phyloP scores from a whole-genome alignment of 2,888 invertebrate species.

The Nycteola revayana region DNA sequence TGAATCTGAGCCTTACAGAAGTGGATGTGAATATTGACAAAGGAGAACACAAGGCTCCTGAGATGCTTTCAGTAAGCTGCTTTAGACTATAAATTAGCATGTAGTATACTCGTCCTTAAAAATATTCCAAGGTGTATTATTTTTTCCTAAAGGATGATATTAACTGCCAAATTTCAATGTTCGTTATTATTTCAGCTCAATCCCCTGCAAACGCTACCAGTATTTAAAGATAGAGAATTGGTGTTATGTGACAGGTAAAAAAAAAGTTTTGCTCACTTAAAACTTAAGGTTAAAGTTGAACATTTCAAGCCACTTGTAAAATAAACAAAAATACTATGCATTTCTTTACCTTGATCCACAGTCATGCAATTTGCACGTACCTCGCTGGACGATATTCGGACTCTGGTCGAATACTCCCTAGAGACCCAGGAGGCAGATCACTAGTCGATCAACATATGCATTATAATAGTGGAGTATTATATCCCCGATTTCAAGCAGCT shows the following conservation, averaged over 20 bases:
- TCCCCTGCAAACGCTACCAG: constrained; percentile 84
- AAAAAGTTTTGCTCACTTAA: no score
- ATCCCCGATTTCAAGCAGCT: constrained; percentile 53
- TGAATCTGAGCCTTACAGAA: constrained; percentile 59
- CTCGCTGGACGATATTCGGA: constrained; percentile 49
- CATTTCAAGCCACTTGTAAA: no score
- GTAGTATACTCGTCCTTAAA: no score
- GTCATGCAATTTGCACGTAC: constrained; percentile 58
- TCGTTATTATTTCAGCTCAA: no score
- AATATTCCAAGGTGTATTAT: no score
- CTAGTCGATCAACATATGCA: constrained; percentile 50
- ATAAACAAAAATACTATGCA: no score
- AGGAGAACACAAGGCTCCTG: constrained; percentile 49
- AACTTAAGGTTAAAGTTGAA: no score
- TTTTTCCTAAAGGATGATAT: no score
- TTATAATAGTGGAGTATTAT: constrained; percentile 51
- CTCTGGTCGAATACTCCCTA: constrained; percentile 41
- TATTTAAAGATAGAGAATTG: constrained; percentile 83
- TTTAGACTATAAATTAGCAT: background rate
- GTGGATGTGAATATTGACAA: constrained; percentile 60
- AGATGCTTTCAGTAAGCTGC: constrained; percentile 40
- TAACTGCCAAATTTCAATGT: no score
- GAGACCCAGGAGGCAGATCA: constrained; percentile 50
- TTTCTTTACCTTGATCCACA: no score
- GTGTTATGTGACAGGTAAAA: constrained; percentile 82